Conservation (phyloP, 2,113 vertebrate genomes). For the Ammospiza nelsoni region DNA sequence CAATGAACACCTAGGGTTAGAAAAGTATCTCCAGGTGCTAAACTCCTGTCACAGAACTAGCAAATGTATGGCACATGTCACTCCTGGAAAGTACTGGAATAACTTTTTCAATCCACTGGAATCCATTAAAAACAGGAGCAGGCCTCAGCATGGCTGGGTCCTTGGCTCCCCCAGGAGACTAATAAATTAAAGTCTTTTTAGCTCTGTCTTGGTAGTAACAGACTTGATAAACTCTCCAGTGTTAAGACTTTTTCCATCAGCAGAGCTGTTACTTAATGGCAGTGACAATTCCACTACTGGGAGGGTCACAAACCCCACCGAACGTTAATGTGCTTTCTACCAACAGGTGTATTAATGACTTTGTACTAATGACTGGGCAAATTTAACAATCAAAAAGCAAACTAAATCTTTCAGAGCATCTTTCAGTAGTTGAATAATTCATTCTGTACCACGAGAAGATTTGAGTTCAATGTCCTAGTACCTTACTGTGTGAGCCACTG, state of each 20-base stretch:
- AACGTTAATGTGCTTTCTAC: background rate
- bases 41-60: background rate
- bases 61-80: background rate
- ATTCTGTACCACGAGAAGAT: background rate
- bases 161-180: background rate
- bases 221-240: background rate
- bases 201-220: background rate
- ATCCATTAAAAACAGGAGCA: background rate
- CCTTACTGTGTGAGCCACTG: background rate
- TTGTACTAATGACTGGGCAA: background rate
- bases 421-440: background rate
- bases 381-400: background rate
- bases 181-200: background rate
- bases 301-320: background rate
- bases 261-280: background rate
- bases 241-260: background rate
- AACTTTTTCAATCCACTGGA: background rate
- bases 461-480: background rate
- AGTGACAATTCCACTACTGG: background rate
- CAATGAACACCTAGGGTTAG: background rate
- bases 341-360: background rate
- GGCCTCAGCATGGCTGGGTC: background rate
- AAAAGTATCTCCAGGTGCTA: background rate
- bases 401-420: background rate
- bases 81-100: background rate